Base-by-base conservation (phyloP, 1,140 invertebrate species). In the Diabrotica virgifera region DNA sequence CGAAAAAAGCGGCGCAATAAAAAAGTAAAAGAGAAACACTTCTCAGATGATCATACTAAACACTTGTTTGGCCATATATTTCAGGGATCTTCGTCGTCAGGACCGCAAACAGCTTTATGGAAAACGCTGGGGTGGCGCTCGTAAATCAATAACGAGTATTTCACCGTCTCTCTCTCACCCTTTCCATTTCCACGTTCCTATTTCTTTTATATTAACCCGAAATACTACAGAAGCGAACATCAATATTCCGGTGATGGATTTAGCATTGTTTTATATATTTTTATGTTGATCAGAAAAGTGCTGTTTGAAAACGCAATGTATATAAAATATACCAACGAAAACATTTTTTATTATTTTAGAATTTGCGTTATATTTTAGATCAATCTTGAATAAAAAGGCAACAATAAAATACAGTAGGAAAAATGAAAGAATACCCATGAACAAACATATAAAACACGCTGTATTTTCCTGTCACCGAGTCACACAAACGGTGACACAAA, bases 11-110 rank as follows among this genome's bases (percentile, higher is more conserved):
- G 40, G n/a, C 24, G 36, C 37, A 13, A 59, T 59, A 59, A 59
- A 59, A 59, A 59, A 59, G 40, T 51, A 59, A 59, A 59, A 35
- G 56, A 58, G 37, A 59, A 59, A 46, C 58, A 59, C 40, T 75
- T 70, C 68, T 62, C 54, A 76, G 73, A 74, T 76, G 72, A 74
- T 76, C 76, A 72, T 77, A 73, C 73, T 77, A 78, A 78, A 77
- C 77, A 78, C 76, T 78, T 77, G 77, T 78, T 76, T 74, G 76
- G 76, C 74, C 74, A 77, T 78, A 78, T 78, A 78, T 78, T 77
- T 77, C 66, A 73, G 67, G 70, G 70, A 69, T 75, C 68, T 70
- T 72, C 74, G 72, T 72, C 70, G 71, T 72, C 70, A 71, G 71
- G 73, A 76, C 75, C 74, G 74, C 77, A 78, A 78, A 78, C 77